A percentile compares a stretch with the other conserved stretches of the same genome.
Conservation (phyloP, 2,797 vertebrate species). For the Sandelia bainsii region DNA sequence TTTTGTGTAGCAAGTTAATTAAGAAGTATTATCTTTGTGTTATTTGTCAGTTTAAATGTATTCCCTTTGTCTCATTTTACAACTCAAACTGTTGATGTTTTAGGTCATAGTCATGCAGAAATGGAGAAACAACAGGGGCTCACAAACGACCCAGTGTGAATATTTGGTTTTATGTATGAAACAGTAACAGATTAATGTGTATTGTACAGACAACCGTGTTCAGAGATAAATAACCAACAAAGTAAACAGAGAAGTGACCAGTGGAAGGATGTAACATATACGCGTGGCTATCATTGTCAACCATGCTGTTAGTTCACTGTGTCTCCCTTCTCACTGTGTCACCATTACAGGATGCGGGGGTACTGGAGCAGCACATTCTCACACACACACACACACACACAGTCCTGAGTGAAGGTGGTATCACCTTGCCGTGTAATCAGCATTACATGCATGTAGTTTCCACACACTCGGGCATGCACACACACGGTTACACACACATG, state of each 20-base stretch:
- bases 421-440: constrained; percentile 53
- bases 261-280: constrained; percentile 34
- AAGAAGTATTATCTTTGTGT: no score
- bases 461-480: constrained; percentile 36
- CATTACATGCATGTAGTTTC: constrained; percentile 52
- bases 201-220: neutral
- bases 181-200: neutral
- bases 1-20: no score
- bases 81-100: no score
- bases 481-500: constrained; percentile 12
- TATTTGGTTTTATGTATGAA: no score
- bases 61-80: no score
- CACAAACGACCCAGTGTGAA: no score
- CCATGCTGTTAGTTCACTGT: constrained; percentile 20
- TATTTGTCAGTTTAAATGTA: no score
- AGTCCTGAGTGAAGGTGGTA: constrained; percentile 46
- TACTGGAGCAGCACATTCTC: constrained; percentile 6
- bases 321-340: constrained; percentile 36
- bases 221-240: neutral
- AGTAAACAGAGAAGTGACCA: constrained; percentile 18
- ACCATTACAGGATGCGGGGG: constrained; percentile 18
- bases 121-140: no score
- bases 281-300: constrained; percentile 15
- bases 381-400: neutral
- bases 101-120: no score